Base-by-base conservation (phyloP, 2,797 vertebrate genomes). In the Enteromius fasciolatus region DNA sequence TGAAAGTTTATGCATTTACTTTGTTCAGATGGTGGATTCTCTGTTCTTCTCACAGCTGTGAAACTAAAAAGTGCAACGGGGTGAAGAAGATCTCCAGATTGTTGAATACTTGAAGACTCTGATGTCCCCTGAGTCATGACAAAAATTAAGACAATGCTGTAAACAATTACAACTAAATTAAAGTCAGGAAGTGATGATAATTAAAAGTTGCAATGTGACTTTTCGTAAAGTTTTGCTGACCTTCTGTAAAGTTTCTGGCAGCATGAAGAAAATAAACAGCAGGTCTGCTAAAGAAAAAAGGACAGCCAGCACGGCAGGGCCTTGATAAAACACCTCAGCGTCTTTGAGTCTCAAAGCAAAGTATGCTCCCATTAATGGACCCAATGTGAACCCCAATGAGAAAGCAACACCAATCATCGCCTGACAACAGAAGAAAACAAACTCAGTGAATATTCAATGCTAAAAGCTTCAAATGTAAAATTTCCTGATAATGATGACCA, bases 401-500 rank as follows among this genome's bases (percentile, higher is more conserved):
- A 99, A 99, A 66, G 98, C 97, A 36, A 97, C 89, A 0, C 98
- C 98, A 1, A 99, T 96, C 95, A 98, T 96, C 10, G 97, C 98
- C 98, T 99, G 87, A 31, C 39, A 74, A 86, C 18, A 81, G 87
- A 3, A 80, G 69, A 52, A 84, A 70, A 69, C 28, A 78, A 74
- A 78, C 7, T 48, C 8, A 50, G 33, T 11, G 7, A 57, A 69
- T 15, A 5, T 39, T n/a, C 14, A 25, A 25, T 8, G 70, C 20
- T 57, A 57, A n/a, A 23, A 57, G 48, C n/a, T 61, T 25, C 10
- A 44, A 41, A 61, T 61, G 54, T 18, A 17, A 33, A 23, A 7
- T 2, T 36, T 2, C 5, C 23, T 31, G 36, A 28, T 15, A 31
- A 52, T 25, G 41, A 5, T 72, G 33, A n/a, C 23, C 9, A 9